Evolutionary conservation across 2,113 vertebrate genomes (phyloP), one percentile per base, ranked within the genome.

Genomic region (Andinoacara biseriatus): DNA sequence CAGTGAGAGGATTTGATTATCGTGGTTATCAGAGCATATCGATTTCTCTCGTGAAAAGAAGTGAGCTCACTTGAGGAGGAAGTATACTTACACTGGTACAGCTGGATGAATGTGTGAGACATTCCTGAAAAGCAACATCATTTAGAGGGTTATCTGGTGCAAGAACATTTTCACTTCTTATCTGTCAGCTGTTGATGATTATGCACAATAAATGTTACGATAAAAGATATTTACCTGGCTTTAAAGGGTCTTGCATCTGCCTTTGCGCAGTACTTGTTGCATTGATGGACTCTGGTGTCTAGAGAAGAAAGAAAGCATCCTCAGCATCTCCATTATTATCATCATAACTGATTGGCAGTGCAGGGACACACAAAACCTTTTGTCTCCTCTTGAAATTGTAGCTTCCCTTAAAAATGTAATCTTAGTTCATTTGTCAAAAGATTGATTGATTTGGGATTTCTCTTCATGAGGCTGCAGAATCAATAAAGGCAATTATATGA

Each of bases 121-220:
- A 38, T 54, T 83, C 67, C 92, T 94, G 87, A 61, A 90, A 92
- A 75, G 1, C 10, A 86, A 24, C 10, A 78, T 13, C 33, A 17
- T 67, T 58, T 7, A 43, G 0, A 20, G 0, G 18, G 26, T 79
- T 43, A 79, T 26, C 33, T 26, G 14, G 26, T 40, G 13, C 3
- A 26, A 5, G 29, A 14, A 52, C 20, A 58, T 67, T 40, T 46
- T 69, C 54, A 59, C 2, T 72, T 56, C 38, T 31, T 15, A 5
- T 31, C 18, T 13, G 9, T 14, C 31, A 1, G 0, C 15, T 67
- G 17, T 5, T 29, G 43, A 72, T 4, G 17, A 29, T 38, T 52
- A 13, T 59, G 20, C 10, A 0, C 5, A 43, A 31, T n/a, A 4
- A 72, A 33, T 9, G 43, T 33, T 49, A 52, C 18, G 18, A 8